Evolutionary conservation across 2,888 invertebrate species (phyloP), one percentile per base, ranked within the genome.

Genomic region (Spisula solida): DNA sequence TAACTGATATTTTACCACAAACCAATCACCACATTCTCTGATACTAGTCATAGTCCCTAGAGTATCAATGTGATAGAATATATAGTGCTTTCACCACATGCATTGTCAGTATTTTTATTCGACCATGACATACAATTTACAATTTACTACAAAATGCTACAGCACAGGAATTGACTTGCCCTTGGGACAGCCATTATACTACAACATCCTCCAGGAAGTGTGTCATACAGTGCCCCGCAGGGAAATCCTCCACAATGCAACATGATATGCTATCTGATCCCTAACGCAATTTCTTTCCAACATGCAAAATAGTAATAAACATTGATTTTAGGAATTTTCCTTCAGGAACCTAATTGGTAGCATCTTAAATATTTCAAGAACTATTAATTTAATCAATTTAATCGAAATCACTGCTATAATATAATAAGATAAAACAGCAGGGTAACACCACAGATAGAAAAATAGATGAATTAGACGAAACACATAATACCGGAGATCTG

Each of bases 311-410:
- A 56, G 79, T 79, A 78, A 48, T 87, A 87, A 82, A 82, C 56
- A 87, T 87, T 87, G 87, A 87, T 87, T 80, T 66, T 14, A 55
- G n/a, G 34, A 25, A 51, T 47, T 25, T 79, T 29, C 47, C 56
- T 85, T 85, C 41, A n/a, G 25, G 47, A 70, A 18, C 48, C 51
- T 80, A 60, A 86, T 86, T 81, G 60, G 31, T 51, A 75, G 75
- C 31, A 82, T 86, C 75, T 51, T 86, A 82, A 86, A 86, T 82
- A 86, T 82, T 86, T 86, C 86, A 86, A 82, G 82, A 82, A 34
- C 51, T 82, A 34, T 55, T n/a, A 51, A 48, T 75, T 83, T 83
- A 83, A 83, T 55, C 31, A 51, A 48, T 75, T 83, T 83, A 83
- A 83, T 83, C 10, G 70, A 48, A 83, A 75, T 34, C 18, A 75